Evolutionary conservation across 2,888 invertebrate genomes (phyloP), one percentile per base, ranked within the genome.

Genomic region (Argyresthia albistria): DNA sequence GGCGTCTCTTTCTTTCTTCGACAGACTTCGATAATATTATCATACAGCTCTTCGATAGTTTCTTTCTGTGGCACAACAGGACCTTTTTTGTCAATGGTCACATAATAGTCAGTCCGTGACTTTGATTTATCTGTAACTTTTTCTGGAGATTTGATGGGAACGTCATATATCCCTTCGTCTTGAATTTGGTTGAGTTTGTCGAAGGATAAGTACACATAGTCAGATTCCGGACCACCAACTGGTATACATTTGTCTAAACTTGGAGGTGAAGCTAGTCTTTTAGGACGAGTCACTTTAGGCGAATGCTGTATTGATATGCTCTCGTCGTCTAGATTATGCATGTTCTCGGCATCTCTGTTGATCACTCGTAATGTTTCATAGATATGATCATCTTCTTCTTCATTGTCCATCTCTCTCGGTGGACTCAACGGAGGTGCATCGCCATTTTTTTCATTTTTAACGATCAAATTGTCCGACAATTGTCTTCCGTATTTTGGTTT

Each of bases 311-410:
- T 77, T 35, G 65, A 55, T 70, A 80, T 81, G 59, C 76, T 80
- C 63, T 81, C 79, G 54, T 53, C 67, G 50, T 77, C 67, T 11
- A 77, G 57, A 14, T 57, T 62, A 54, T 80, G 79, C 54, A 77
- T 61, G 42, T 37, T 70, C 57, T 75, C 77, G 7, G 74, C 71
- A 2, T 66, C 64, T 62, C 70, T 71, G n/a, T 69, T 75, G 15
- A 83, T 83, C 8, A 86, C 67, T 58, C 90, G 80, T 39, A 91
- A 66, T 37, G 91, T 90, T 66, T 91, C 91, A 59, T 91, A 91
- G 59, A 90, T 90, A 47, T 90, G 90, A 57, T 89, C 89, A 57
- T 89, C 89, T 52, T 88, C 88, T n/a, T 84, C 86, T 25, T 61
- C 67, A 14, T 71, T 69, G 39, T 65, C 70, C 42, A 64, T 53